These are phyloP conservation scores for Acronicta alni DNA, from an alignment of 2,888 invertebrate genomes.

Conservation along the genomic window DNA sequence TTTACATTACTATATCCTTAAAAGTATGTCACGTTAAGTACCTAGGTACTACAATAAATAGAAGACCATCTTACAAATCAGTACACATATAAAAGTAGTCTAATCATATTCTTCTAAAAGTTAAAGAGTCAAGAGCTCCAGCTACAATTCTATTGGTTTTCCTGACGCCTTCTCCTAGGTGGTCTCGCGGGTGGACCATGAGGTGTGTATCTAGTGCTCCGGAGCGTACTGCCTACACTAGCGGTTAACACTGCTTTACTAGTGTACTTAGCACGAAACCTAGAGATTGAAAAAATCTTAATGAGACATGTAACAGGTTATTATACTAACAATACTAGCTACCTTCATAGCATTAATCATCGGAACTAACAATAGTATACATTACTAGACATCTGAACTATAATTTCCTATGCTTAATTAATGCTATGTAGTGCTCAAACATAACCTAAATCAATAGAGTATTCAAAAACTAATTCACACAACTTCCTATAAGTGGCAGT, in stretches of 20 bases:
- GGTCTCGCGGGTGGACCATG: constrained; percentile 86
- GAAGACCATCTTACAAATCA: constrained; percentile 86
- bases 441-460: constrained; percentile 60
- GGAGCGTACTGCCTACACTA: constrained; percentile 90
- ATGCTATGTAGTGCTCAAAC: constrained; percentile 83
- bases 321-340: constrained; percentile 74
- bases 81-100: constrained; percentile 81
- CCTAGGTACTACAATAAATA: constrained; percentile 89
- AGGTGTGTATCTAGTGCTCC: constrained; percentile 88
- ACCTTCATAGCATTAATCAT: constrained; percentile 86
- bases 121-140: constrained; percentile 76
- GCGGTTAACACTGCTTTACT: constrained; percentile 88
- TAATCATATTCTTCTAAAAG: constrained; percentile 79
- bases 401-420: constrained; percentile 73
- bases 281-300: constrained; percentile 88
- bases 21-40: constrained; percentile 85
- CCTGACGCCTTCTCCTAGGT: constrained; percentile 87
- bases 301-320: constrained; percentile 77
- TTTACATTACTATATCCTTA: constrained; percentile 83
- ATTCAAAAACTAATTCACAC: constrained; percentile 60
- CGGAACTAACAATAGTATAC: constrained; percentile 67
- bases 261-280: constrained; percentile 90
- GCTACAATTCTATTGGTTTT: constrained; percentile 81
- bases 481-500: constrained; percentile 60
- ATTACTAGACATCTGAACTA: constrained; percentile 63